phyloP scores from a whole-genome alignment of 2,797 vertebrate species.

The Xiphophorus birchmanni region DNA sequence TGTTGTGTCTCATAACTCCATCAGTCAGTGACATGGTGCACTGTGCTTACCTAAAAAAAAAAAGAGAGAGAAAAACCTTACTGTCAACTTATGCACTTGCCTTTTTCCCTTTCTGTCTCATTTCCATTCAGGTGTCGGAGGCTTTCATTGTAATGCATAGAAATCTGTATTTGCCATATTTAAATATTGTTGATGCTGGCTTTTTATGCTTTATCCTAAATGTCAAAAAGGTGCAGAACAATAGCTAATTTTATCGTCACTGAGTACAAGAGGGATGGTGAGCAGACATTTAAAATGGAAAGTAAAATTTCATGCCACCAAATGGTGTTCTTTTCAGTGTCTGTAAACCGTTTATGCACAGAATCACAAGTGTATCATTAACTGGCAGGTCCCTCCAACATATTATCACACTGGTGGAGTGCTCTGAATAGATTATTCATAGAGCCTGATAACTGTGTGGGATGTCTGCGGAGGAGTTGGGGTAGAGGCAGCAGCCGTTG shows the following conservation, averaged over 20 bases:
- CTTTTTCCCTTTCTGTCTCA: slow-evolving; percentile 3
- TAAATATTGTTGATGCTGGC: background rate
- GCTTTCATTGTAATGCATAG: background rate
- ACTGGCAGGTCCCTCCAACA: slow-evolving; percentile 62
- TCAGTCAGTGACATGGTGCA: background rate
- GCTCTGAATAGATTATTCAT: slow-evolving; percentile 75
- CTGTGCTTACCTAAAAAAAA: background rate
- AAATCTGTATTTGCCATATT: slow-evolving; percentile 3
- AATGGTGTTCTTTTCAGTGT: slow-evolving; percentile 31
- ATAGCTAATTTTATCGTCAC: background rate
- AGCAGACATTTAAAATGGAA: slow-evolving; percentile 6
- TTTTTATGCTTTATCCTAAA: background rate
- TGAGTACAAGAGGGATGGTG: background rate
- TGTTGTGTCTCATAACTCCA: background rate
- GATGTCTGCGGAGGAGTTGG: slow-evolving; percentile 69
- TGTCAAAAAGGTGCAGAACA: slow-evolving; percentile 7
- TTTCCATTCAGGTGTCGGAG: slow-evolving; percentile 1
- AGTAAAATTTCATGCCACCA: slow-evolving; percentile 22
- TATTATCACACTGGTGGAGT: slow-evolving; percentile 63
- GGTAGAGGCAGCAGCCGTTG: slow-evolving; percentile 53
- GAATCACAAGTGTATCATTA: slow-evolving; percentile 69
- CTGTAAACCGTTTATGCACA: slow-evolving; percentile 52
- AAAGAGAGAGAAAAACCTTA: background rate
- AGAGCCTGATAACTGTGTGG: slow-evolving; percentile 71
- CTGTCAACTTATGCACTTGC: background rate